Percentiles rank a stretch among this genome's conserved stretches.
These are phyloP conservation scores for Melanotaenia pygmaea DNA, from an alignment of 2,797 vertebrate genomes.

Conservation along the genomic window DNA sequence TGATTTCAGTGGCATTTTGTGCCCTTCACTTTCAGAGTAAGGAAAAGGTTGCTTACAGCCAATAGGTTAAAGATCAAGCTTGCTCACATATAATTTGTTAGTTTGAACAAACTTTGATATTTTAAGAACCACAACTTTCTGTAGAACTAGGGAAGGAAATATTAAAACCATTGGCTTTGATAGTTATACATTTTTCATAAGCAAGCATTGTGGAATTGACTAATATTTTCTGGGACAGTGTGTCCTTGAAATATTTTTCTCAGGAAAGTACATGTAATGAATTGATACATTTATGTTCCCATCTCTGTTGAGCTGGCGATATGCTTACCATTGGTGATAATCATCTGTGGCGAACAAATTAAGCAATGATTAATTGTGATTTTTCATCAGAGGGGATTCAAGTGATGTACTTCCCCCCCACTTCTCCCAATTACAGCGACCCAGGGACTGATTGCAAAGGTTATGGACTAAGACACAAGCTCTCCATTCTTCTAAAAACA, in stretches of 20 bases:
- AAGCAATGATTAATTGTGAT: constrained; percentile 72
- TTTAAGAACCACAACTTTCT: neutral
- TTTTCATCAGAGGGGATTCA: constrained; percentile 59
- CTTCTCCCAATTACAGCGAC: constrained; percentile 38
- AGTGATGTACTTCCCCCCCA: constrained; percentile 58
- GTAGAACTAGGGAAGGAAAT: neutral
- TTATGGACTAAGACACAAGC: constrained; percentile 56
- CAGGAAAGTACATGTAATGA: constrained; percentile 34
- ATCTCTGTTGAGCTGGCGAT: constrained; percentile 44
- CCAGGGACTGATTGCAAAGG: constrained; percentile 60
- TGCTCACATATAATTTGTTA: neutral
- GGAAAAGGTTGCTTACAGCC: neutral
- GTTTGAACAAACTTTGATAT: constrained; percentile 11
- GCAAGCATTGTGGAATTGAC: constrained; percentile 3
- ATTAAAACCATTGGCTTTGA: constrained; percentile 10
- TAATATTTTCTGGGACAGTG: constrained; percentile 12
- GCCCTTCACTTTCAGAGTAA: neutral
- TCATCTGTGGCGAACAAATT: constrained; percentile 55
- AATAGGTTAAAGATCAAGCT: neutral
- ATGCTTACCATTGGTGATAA: constrained; percentile 64
- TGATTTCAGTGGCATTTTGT: neutral
- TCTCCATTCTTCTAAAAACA: constrained; percentile 31
- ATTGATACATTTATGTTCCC: constrained; percentile 43
- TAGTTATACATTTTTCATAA: constrained; percentile 30
- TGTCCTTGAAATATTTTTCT: constrained; percentile 47